These are phyloP conservation scores for Pachyuromys duprasi DNA, from an alignment of 2,797 vertebrate species.

Conservation along the genomic window DNA sequence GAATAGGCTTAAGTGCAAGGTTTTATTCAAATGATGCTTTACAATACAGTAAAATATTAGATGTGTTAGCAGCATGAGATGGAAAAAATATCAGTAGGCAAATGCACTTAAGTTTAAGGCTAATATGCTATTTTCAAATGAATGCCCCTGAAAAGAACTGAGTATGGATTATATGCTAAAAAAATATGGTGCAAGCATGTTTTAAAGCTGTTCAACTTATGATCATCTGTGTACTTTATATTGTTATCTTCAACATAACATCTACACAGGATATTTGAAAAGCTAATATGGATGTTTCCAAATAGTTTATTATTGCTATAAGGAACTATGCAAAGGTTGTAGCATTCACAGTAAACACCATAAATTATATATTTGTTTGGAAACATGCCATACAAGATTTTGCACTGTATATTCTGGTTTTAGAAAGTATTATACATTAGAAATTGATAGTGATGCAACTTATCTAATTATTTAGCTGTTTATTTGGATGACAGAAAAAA, in stretches of 20 bases:
- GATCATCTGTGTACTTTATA: neutral
- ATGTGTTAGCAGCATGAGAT: neutral
- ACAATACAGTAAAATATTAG: neutral
- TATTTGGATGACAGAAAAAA: constrained; percentile 11
- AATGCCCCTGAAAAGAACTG: neutral
- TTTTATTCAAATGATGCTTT: neutral
- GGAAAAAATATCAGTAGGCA: neutral
- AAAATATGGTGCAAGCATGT: neutral
- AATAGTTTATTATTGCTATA: neutral
- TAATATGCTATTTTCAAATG: neutral
- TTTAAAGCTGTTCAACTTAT: neutral
- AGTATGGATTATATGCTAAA: neutral
- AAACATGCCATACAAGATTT: neutral
- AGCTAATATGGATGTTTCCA: neutral
- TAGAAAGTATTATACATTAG: neutral
- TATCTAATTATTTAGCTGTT: neutral
- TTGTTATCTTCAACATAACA: neutral
- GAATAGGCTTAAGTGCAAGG: neutral
- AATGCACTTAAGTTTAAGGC: neutral
- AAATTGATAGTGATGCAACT: neutral
- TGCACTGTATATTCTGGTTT: neutral
- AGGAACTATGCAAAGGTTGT: neutral
- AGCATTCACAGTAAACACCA: neutral
- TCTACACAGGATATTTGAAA: constrained; percentile 11
- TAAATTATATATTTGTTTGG: neutral